These are phyloP conservation scores for Pachydiplax longipennis DNA, from an alignment of 2,888 invertebrate species.

Conservation along the genomic window DNA sequence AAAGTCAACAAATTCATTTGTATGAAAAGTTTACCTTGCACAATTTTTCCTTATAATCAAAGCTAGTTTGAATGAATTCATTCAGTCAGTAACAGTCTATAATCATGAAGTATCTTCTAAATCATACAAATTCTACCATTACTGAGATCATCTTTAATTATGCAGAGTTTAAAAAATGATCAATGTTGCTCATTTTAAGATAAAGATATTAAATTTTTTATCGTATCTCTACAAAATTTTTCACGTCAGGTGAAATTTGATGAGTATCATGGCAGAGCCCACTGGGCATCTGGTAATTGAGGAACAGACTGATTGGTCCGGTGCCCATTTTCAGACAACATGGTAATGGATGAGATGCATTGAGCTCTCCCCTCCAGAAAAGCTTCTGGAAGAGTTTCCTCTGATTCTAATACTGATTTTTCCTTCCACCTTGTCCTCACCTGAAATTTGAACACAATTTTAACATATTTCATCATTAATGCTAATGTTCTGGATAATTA, in stretches of 20 bases:
- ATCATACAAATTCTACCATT: constrained; percentile 25
- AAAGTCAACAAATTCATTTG: constrained; percentile 34
- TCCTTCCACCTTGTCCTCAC: constrained; percentile 25
- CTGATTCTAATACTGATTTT: constrained; percentile 31
- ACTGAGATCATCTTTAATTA: constrained; percentile 27
- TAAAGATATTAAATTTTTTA: neutral
- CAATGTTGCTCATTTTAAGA: neutral
- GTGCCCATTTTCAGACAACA: constrained; percentile 33
- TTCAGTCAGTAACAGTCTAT: constrained; percentile 41
- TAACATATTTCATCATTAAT: neutral
- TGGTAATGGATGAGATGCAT: constrained; percentile 36
- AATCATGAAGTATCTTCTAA: neutral
- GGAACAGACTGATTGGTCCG: constrained; percentile 42
- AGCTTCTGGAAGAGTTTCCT: constrained; percentile 15
- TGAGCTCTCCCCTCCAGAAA: constrained; percentile 33
- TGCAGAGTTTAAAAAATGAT: constrained; percentile 18
- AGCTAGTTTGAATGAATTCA: constrained; percentile 15
- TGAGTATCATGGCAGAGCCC: constrained; percentile 36
- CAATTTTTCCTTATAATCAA: neutral
- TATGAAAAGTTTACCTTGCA: constrained; percentile 34
- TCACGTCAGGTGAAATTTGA: neutral
- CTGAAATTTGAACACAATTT: neutral
- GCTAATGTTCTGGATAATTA: too few relatives aligned
- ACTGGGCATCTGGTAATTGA: constrained; percentile 35
- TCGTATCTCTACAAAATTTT: neutral